Base-by-base conservation (phyloP, 2,113 vertebrate species). In the Elephantulus edwardii region DNA sequence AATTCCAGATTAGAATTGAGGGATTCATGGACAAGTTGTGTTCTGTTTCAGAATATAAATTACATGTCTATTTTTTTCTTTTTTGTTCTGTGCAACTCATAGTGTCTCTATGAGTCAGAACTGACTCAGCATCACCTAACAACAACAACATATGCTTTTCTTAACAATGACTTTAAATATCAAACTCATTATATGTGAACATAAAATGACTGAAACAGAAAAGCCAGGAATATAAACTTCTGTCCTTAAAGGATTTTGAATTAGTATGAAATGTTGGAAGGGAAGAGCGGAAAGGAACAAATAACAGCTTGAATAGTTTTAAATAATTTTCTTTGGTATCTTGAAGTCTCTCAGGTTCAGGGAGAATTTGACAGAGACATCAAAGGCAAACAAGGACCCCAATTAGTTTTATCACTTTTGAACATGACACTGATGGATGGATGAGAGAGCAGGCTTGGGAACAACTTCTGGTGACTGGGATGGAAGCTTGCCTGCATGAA, bases 221-320 rank as follows among this genome's bases (percentile, higher is more conserved):
- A 52, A 86, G 56, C 48, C 40, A 83, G 48, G 62, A 93, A 88
- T 60, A 71, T 86, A 87, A 77, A 30, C 70, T 42, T 81, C 74
- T 75, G 71, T 87, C 52, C 52, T 71, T 54, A 64, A 87, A 81
- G 28, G 58, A 71, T 50, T 56, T 6, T 91, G 58, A 86, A 38
- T 80, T 75, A 70, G 71, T 87, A 54, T 28, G 52, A 81, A 88
- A 58, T 78, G 80, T 50, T 91, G 58, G 40, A 89, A 90, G n/a
- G n/a, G n/a, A n/a, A n/a, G n/a, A n/a, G n/a, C n/a, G n/a, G n/a
- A 62, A 66, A 66, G 71, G 14, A 89, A 79, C 19, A 77, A 58
- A 89, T 91, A 89, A 52, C 58, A 86, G n/a, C 52, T 80, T 89
- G 81, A 26, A 76, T 38, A 84, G 42, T 38, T 90, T 86, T 92